phyloP scores from a whole-genome alignment of 2,888 invertebrate genomes.

The Mythimna ferrago region DNA sequence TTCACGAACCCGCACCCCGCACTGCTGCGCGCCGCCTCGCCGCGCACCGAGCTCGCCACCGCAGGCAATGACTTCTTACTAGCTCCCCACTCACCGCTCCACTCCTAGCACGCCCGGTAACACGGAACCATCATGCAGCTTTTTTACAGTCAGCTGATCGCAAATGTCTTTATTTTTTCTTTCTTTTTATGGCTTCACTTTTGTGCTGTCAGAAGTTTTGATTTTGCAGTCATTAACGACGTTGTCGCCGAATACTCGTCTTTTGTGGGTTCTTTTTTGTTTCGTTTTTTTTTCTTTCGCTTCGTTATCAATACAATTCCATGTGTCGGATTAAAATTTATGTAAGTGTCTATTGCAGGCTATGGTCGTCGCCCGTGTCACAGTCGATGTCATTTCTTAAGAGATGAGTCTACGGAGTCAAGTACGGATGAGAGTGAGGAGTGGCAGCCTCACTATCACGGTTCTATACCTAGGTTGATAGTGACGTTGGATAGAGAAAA shows the following conservation, averaged over 20 bases:
- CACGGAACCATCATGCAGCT: slow-evolving; percentile 33
- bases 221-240: slow-evolving; percentile 27
- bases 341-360: slow-evolving; percentile 79
- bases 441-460: slow-evolving; percentile 80
- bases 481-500: slow-evolving; percentile 85
- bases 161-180: slow-evolving; percentile 10
- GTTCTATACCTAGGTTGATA: slow-evolving; percentile 85
- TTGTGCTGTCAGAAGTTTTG: slow-evolving; percentile 36
- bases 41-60: slow-evolving; percentile 87
- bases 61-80: slow-evolving; percentile 77
- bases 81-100: slow-evolving; percentile 3
- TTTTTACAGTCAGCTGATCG: slow-evolving; percentile 34
- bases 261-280: slow-evolving; percentile 27
- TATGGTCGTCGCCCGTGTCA: slow-evolving; percentile 79
- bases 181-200: slow-evolving; percentile 38
- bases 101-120: slow-evolving; percentile 45
- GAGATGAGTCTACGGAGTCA: slow-evolving; percentile 85
- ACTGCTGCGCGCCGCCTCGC: slow-evolving; percentile 82
- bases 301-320: slow-evolving; percentile 50
- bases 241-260: slow-evolving; percentile 15
- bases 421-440: slow-evolving; percentile 86
- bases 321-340: slow-evolving; percentile 57
- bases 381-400: slow-evolving; percentile 76
- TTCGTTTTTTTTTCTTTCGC: slow-evolving; percentile 49
- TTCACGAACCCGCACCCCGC: slow-evolving; percentile 87